A percentile compares a stretch with the other conserved stretches of the same genome.
Evolutionary conservation across 2,797 vertebrate species (phyloP).

Genomic region (Sorex maritimensis): DNA sequence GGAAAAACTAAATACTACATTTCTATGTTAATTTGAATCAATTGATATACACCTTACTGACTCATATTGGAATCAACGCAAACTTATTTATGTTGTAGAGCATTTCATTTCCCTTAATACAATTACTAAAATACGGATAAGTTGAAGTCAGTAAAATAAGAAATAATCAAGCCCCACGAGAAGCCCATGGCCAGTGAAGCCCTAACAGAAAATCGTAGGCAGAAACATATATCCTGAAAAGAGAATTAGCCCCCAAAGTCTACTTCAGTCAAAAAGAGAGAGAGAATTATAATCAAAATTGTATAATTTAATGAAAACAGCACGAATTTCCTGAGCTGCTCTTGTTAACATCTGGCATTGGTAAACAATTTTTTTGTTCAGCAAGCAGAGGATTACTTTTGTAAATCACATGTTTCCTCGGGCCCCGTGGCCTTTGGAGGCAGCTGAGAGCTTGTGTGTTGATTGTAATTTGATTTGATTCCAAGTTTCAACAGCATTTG

Average conservation of each 20-base stretch:
- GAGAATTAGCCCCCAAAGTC: not conserved
- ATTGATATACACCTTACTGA: constrained; percentile 1
- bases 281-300: not conserved
- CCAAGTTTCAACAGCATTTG: constrained; percentile 31
- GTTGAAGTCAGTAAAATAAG: constrained; percentile 20
- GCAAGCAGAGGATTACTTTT: not conserved
- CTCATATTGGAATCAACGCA: not conserved
- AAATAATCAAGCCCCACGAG: not conserved
- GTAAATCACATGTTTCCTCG: not conserved
- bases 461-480: constrained; percentile 32
- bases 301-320: constrained; percentile 33
- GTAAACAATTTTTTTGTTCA: constrained; percentile 39
- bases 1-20: not conserved
- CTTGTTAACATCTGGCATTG: constrained; percentile 11
- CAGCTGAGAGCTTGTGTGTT: not conserved
- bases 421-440: not conserved
- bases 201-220: not conserved
- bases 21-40: constrained; percentile 2
- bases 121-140: no score
- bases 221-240: not conserved
- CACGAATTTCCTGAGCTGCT: not conserved
- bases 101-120: not conserved
- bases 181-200: not conserved
- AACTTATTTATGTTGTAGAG: constrained; percentile 4
- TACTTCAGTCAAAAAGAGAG: not conserved